Evolutionary conservation across 2,113 vertebrate species (phyloP).

Genomic region (Microcebus griseorufus): DNA sequence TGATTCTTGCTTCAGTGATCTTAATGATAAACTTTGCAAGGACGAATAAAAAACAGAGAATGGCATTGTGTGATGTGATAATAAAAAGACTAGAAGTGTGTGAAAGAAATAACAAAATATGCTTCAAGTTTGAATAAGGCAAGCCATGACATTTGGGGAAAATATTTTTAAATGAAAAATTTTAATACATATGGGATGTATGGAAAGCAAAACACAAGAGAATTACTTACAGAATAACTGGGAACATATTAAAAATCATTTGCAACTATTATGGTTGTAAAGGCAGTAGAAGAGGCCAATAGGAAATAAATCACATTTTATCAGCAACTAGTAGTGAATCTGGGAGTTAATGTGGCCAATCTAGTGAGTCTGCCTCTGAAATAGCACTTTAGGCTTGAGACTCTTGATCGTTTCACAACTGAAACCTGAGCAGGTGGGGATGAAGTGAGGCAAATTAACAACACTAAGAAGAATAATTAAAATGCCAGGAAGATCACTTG

Average conservation of each 20-base stretch:
- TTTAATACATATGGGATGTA: not conserved
- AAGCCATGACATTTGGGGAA: not conserved
- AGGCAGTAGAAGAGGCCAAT: not conserved
- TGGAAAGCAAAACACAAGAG: not conserved
- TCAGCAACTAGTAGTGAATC: not conserved
- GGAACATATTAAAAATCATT: not conserved
- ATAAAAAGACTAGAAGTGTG: not conserved
- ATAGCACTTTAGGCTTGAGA: not conserved
- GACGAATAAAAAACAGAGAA: not conserved
- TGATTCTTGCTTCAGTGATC: not conserved
- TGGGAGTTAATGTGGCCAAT: not conserved
- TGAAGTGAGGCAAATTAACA: not conserved
- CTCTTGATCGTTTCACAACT: not conserved
- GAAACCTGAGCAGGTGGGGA: not conserved
- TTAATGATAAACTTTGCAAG: not conserved
- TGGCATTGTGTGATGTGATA: accelerated
- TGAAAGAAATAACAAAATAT: not conserved
- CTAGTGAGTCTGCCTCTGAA: not conserved
- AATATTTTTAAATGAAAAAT: not conserved
- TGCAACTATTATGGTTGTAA: not conserved
- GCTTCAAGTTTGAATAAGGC: not conserved
- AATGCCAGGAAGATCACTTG: not conserved
- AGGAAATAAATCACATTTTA: not conserved
- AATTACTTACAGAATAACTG: not conserved
- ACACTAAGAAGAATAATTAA: not conserved